Evolutionary conservation across 2,888 invertebrate genomes (phyloP), one percentile per base, ranked within the genome.

Genomic region (Amiota communis): DNA sequence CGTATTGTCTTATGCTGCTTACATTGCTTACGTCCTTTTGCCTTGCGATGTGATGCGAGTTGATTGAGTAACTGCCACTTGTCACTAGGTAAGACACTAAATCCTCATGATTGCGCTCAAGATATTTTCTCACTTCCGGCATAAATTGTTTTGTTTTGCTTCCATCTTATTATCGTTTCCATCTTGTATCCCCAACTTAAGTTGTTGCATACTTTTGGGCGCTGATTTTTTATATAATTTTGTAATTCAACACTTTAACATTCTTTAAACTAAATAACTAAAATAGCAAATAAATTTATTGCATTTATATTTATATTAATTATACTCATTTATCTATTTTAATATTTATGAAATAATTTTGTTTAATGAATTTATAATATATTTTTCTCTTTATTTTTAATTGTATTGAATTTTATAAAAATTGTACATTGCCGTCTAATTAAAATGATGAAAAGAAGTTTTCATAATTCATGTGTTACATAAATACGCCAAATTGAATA

Each of bases 41-140:
- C 36, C 36, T 36, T 36, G 1, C 23, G 51, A 51, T 11, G 11
- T 2, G 51, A 59, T 3, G n/a, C 15, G 36, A 48, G 65, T 65
- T 65, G 65, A 65, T 65, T 65, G 65, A 65, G 65, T 49, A 65
- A 49, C 65, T 65, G 65, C 48, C 65, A 65, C 65, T 65, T 65
- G 65, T 65, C 65, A 49, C 65, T 65, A 65, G 65, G 49, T 65
- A 49, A 65, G 65, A 65, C 65, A 20, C 48, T 48, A 49, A 65
- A 65, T 65, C 65, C 48, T 17, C 36, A 17, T 65, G 65, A 49
- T 65, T 65, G 65, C 49, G 36, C 12, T 53, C n/a, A 53, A 65
- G 48, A 65, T 65, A 65, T 65, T 65, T 65, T 48, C 17, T 65
- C 49, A 36, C 36, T 36, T 36, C 36, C 36, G 36, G 36, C 8